Base-by-base conservation (phyloP, 2,888 invertebrate species). In the Aphidoletes aphidimyza region DNA sequence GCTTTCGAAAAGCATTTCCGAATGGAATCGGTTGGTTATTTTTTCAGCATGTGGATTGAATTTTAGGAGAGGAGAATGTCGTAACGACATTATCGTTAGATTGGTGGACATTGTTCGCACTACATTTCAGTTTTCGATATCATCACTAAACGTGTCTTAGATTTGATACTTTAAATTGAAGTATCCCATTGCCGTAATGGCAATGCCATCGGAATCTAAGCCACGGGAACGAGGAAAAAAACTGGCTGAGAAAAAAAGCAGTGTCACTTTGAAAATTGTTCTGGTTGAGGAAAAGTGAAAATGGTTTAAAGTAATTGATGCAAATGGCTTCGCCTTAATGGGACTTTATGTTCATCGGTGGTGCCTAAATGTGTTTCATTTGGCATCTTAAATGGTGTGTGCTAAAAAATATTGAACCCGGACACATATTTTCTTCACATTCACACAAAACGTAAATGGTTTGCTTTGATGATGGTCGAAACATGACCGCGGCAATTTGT, bases 401-500 rank as follows among this genome's bases (percentile, higher is more conserved):
- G 81, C 37, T 19, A 69, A 69, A n/a, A 54, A 69, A 69, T 69
- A 69, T 69, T 69, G 81, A 81, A 37, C 37, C 22, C 3, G 9
- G 69, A 69, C 1, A n/a, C 37, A 1, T 37, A 30, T 69, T 69
- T 14, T 69, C 30, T 69, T 69, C 69, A 3, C 26, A 54, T 47
- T 47, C 47, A 47, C 22, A 54, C 5, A 54, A 54, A 5, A 26
- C 54, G 5, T n/a, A n/a, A n/a, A n/a, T n/a, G n/a, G n/a, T 5
- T 54, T 22, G 2, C 54, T 54, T 17, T 3, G 5, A 14, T n/a
- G 37, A n/a, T 81, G 81, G n/a, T 22, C 69, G 69, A 69, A 69
- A 69, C 81, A 81, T 81, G 81, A 81, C 81, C 81, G 81, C 81
- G 81, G 81, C 81, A 81, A 81, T 81, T 81, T 69, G 1, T 11